Conservation (phyloP, 2,797 vertebrate species). For the Nyctalus aviator region DNA sequence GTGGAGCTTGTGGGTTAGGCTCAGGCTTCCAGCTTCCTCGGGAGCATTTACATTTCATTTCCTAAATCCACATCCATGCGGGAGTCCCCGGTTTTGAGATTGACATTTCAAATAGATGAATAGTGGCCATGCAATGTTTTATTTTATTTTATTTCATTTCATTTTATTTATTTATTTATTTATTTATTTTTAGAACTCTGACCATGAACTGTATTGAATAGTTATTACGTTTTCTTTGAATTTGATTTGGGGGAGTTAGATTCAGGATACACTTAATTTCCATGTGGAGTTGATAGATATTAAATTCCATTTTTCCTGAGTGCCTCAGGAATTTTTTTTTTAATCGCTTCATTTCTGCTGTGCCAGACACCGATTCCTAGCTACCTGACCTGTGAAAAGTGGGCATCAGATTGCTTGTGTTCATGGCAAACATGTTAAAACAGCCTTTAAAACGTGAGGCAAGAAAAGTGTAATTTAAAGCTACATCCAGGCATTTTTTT, state of each 20-base stretch:
- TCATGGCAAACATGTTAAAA: slow-evolving; percentile 32
- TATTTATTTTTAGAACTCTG: slow-evolving; percentile 23
- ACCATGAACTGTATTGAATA: slow-evolving; percentile 70
- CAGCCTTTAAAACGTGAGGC: slow-evolving; percentile 5
- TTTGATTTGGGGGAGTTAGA: slow-evolving; percentile 72
- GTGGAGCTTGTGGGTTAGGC: neutral
- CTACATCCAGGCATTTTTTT: slow-evolving; percentile 45
- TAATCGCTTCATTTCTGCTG: slow-evolving; percentile 17
- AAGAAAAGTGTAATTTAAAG: slow-evolving; percentile 40
- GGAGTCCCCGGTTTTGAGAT: slow-evolving; percentile 46
- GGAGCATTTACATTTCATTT: slow-evolving; percentile 64
- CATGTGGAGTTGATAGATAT: slow-evolving; percentile 59
- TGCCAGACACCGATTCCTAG: neutral
- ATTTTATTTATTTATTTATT: neutral
- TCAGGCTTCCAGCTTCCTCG: neutral
- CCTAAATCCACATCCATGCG: slow-evolving; percentile 27
- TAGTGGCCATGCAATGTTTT: neutral
- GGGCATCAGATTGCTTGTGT: neutral
- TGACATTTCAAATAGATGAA: slow-evolving; percentile 51
- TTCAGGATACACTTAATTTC: slow-evolving; percentile 74
- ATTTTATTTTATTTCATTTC: neutral
- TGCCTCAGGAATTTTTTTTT: slow-evolving; percentile 39
- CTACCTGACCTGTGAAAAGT: slow-evolving; percentile 14
- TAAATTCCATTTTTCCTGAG: slow-evolving; percentile 74
- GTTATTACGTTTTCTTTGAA: slow-evolving; percentile 63